Evolutionary conservation across 2,797 vertebrate species (phyloP), one percentile per base, ranked within the genome.

Genomic region (Calcarius lapponicus): DNA sequence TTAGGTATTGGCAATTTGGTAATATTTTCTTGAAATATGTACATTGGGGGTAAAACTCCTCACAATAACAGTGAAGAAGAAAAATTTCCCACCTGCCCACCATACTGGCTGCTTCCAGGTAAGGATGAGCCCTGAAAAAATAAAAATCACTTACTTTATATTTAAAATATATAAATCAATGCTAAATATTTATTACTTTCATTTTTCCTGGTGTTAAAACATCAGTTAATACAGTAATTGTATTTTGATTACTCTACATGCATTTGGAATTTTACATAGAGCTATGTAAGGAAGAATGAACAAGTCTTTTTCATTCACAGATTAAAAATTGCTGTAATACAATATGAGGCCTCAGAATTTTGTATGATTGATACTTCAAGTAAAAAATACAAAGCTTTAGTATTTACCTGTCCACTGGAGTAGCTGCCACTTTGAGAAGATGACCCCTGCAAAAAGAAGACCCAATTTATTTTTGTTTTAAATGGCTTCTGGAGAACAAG

Each of bases 391-490:
- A 58, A 58, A 66, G 7, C 58, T 53, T 61, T 65, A 62, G 6
- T 28, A 78, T 66, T 88, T 94, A 96, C 96, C 94, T 91, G 95
- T 61, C 83, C 90, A 71, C 90, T 42, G 7, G 90, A 85, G 32
- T 93, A 95, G 45, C 95, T 34, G 65, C 95, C 88, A 48, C 95
- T 45, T 90, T 96, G 93, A 85, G 86, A 97, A 81, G 88, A 95
- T 22, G 92, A 96, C 8, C 95, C 92, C 97, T 97, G 74, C 31
- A 93, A 93, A 90, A 90, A 69, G 34, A 4, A 92, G 28, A 82
- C 4, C 0, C 4, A 22, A 29, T 78, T 72, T 53, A 61, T 71
- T 91, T 92, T 60, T 80, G 26, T 83, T 76, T 65, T 38, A 85
- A 80, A 67, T 34, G 34, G 19, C n/a, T 92, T 90, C 45, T 78